A percentile compares a stretch with the other conserved stretches of the same genome.
Evolutionary conservation across 2,113 vertebrate species (phyloP).

Genomic region (Xenopus tropicalis): UCB_Xtro_10.0 CM004450.2:67926501-67927000

Average conservation of each 20-base stretch:
- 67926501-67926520: too few relatives aligned
- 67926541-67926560: too few relatives aligned
- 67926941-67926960: not conserved
- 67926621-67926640: too few relatives aligned
- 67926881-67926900: constrained; percentile 12
- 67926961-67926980: constrained; percentile 7
- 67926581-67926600: too few relatives aligned
- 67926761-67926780: constrained; percentile 13
- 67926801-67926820: not conserved
- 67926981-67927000: not conserved
- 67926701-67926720: too few relatives aligned
- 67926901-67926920: constrained; percentile 1
- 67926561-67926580: too few relatives aligned
- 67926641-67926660: too few relatives aligned
- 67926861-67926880: constrained; percentile 7
- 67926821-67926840: not conserved
- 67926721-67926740: constrained; percentile 13
- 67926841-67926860: constrained; percentile 15
- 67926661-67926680: too few relatives aligned
- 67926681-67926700: not conserved
- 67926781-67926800: not conserved
- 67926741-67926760: constrained; percentile 11
- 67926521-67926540: too few relatives aligned
- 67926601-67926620: too few relatives aligned
- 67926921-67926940: constrained; percentile 4